Conservation (phyloP, 2,113 vertebrate genomes). For the Anser brachyrhynchus region DNA sequence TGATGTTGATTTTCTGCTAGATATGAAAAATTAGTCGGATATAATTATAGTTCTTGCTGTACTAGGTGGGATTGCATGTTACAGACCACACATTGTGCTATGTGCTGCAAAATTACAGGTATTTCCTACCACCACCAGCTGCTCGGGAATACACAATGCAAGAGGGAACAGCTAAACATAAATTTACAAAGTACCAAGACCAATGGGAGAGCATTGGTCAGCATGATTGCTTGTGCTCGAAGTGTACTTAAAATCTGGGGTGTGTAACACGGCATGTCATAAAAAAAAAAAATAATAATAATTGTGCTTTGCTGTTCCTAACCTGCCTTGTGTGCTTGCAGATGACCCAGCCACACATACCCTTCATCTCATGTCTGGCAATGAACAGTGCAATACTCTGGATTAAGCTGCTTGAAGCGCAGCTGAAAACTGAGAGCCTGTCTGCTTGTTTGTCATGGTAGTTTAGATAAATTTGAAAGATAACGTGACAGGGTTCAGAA, state of each 20-base stretch:
- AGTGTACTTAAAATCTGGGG: not conserved
- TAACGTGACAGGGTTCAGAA: conserved; percentile 4
- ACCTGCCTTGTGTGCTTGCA: not conserved
- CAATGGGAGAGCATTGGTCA: not conserved
- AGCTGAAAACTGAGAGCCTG: conserved; percentile 22
- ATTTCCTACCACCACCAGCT: not conserved
- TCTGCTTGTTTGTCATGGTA: conserved; percentile 30
- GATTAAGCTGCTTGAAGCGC: not conserved
- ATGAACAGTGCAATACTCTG: not conserved
- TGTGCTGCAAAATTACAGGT: not conserved
- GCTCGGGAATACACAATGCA: not conserved
- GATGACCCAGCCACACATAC: not conserved
- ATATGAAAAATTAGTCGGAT: not conserved
- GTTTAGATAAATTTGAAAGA: conserved; percentile 57
- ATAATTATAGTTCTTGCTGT: not conserved
- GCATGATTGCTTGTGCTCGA: not conserved
- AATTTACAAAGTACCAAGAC: not conserved
- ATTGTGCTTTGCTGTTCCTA: not conserved
- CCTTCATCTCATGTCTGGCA: not conserved
- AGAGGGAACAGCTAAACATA: not conserved
- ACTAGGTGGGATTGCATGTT: not conserved
- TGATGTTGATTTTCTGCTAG: not conserved
- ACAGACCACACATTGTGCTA: fast-evolving
- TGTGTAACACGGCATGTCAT: not conserved
- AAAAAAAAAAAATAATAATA: too few species aligned